Conservation (phyloP, 1,140 invertebrate species). For the Branchinecta lynchi region DNA sequence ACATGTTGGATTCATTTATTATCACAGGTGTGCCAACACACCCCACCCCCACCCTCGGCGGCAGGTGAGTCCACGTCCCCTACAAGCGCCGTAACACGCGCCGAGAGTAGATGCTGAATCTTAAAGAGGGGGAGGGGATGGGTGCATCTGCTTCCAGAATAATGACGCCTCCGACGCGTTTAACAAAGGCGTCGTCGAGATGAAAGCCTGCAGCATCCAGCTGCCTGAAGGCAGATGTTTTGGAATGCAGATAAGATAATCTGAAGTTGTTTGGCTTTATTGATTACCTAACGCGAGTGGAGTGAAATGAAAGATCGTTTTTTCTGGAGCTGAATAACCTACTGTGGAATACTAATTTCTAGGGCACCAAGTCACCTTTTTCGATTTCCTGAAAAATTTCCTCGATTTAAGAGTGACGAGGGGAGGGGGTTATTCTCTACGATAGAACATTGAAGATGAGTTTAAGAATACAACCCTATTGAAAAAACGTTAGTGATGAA, state of each 20-base stretch:
- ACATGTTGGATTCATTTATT: background rate
- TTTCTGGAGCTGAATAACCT: no score
- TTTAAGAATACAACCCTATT: no score
- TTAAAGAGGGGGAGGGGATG: background rate
- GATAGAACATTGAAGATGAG: no score
- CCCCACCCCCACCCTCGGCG: background rate
- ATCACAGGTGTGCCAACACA: background rate
- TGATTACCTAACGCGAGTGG: background rate
- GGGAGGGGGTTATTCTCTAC: no score
- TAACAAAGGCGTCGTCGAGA: background rate
- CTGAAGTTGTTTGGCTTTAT: background rate
- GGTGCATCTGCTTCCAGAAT: background rate
- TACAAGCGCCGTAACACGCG: background rate
- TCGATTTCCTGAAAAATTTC: no score
- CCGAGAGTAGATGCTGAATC: background rate
- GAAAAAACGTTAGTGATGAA: no score
- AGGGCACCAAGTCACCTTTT: no score
- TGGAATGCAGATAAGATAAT: background rate
- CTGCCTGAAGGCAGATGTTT: background rate
- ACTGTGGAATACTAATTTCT: no score
- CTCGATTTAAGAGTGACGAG: no score
- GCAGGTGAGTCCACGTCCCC: background rate
- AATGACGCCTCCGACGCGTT: background rate
- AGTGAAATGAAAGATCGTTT: no score
- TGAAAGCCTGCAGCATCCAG: slow-evolving; percentile 8